Conservation (phyloP, 2,888 invertebrate genomes). For the Stratiomys singularior region DNA sequence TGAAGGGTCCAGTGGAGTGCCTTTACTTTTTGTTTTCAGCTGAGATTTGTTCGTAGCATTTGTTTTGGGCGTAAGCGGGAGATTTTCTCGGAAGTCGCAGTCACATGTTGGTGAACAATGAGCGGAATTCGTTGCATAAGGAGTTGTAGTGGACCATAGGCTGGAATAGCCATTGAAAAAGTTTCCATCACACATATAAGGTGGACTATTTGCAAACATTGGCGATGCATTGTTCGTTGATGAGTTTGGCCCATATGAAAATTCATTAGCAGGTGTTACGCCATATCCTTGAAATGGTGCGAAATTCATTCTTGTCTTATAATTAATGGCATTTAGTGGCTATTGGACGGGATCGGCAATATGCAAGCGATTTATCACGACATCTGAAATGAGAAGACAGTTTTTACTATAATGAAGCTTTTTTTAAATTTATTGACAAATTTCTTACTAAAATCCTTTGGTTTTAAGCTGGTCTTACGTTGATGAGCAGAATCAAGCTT, state of each 20-base stretch:
- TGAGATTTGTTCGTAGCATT: not conserved
- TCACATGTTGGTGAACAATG: constrained; percentile 9
- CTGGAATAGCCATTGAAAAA: constrained; percentile 9
- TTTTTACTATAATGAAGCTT: too few relatives aligned
- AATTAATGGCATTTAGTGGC: not conserved
- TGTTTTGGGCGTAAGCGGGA: not conserved
- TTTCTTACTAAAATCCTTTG: too few relatives aligned
- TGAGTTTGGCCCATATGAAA: not conserved
- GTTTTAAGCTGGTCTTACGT: too few relatives aligned
- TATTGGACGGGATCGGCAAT: too few relatives aligned
- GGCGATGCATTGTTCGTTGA: constrained; percentile 15
- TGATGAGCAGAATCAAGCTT: too few relatives aligned
- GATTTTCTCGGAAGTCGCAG: constrained; percentile 2
- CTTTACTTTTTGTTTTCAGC: not conserved
- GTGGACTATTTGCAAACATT: constrained; percentile 41
- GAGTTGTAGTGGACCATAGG: not conserved
- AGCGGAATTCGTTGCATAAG: not conserved
- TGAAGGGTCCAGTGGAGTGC: not conserved
- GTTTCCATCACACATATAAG: constrained; percentile 9
- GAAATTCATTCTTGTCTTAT: constrained; percentile 35
- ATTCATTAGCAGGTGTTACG: not conserved
- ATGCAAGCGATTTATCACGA: too few relatives aligned
- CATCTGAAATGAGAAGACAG: too few relatives aligned
- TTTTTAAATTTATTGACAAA: too few relatives aligned
- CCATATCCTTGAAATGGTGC: constrained; percentile 12